A percentile compares a stretch with the other conserved stretches of the same genome.
These are phyloP conservation scores for Sepioteuthis lessoniana DNA, from an alignment of 2,888 invertebrate genomes.

Conservation along the genomic window DNA sequence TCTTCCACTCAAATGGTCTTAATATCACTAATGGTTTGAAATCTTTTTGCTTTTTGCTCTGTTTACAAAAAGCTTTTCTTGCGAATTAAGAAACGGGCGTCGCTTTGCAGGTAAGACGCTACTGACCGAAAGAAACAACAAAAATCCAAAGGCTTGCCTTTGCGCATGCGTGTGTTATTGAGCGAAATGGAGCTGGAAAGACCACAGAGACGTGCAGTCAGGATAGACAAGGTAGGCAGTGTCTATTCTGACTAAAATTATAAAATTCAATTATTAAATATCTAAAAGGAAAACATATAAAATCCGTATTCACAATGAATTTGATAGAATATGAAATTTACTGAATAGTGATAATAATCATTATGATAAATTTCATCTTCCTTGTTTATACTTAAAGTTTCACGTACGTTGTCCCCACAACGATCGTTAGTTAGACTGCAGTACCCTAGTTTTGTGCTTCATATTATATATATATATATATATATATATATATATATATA, in stretches of 20 bases:
- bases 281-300: background rate
- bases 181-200: background rate
- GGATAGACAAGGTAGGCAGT: too few species aligned
- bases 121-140: constrained; percentile 13
- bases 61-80: constrained; percentile 33
- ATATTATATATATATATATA: too few species aligned
- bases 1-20: background rate
- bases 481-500: too few species aligned
- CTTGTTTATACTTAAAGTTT: too few species aligned
- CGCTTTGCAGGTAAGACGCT: background rate
- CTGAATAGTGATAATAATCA: background rate
- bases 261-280: background rate
- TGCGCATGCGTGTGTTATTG: background rate
- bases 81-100: background rate
- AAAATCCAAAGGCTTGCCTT: background rate
- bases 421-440: too few species aligned
- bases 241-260: too few species aligned
- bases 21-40: constrained; percentile 18
- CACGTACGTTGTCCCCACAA: too few species aligned
- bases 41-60: constrained; percentile 21
- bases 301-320: background rate
- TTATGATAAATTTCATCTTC: too few species aligned
- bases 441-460: too few species aligned
- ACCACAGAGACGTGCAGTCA: background rate
- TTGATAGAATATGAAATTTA: too few species aligned